Percentiles rank a stretch among this genome's conserved stretches.
These are phyloP conservation scores for Lomographa bimaculata DNA, from an alignment of 2,888 invertebrate species.

Conservation along the genomic window DNA sequence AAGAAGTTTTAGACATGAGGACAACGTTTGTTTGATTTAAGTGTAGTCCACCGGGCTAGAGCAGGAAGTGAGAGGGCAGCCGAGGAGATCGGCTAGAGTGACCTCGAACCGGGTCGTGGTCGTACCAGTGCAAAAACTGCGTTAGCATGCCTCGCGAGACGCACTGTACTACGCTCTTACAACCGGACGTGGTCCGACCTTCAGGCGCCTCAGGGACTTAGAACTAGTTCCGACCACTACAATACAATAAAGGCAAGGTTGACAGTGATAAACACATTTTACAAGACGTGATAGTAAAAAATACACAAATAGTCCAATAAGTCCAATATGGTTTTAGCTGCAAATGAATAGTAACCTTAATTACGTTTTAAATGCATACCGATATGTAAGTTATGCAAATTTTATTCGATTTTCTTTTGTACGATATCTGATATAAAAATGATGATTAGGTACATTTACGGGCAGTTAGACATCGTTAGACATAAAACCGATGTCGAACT, in stretches of 20 bases:
- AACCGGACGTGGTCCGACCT: slow-evolving; percentile 60
- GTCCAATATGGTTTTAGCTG: too few species aligned
- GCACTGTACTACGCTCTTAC: slow-evolving; percentile 43
- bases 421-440: too few species aligned
- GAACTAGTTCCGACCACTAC: slow-evolving; percentile 51
- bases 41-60: slow-evolving; percentile 22
- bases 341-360: too few species aligned
- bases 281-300: slow-evolving; percentile 10
- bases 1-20: too few species aligned
- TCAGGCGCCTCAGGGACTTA: slow-evolving; percentile 47
- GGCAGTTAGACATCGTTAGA: too few species aligned
- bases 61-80: slow-evolving; percentile 52
- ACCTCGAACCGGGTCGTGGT: slow-evolving; percentile 40
- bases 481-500: too few species aligned
- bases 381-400: too few species aligned
- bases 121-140: slow-evolving; percentile 50
- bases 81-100: slow-evolving; percentile 40
- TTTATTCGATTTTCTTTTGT: too few species aligned
- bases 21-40: too few species aligned
- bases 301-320: neutral
- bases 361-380: too few species aligned
- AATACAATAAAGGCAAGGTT: slow-evolving; percentile 40
- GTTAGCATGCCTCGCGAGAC: slow-evolving; percentile 44
- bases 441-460: too few species aligned
- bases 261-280: slow-evolving; percentile 38